phyloP scores from a whole-genome alignment of 2,888 invertebrate genomes.

The Sminthurinus aureus region DNA sequence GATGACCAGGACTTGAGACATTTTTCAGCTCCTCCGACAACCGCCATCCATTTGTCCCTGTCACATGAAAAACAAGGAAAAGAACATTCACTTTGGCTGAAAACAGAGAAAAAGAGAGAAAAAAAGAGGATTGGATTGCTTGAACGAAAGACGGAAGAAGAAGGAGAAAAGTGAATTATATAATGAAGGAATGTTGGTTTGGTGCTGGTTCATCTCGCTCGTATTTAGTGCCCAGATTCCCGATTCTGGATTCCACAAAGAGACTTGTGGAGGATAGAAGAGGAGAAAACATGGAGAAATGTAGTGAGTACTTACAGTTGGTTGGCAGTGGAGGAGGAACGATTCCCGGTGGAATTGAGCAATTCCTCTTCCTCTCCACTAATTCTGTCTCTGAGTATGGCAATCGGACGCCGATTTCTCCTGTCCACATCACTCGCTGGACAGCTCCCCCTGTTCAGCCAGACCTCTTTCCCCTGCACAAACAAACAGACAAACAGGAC shows the following conservation, averaged over 20 bases:
- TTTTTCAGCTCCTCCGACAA: neutral
- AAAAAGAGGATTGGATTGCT: neutral
- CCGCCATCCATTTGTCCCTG: neutral
- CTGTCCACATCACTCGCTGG: neutral
- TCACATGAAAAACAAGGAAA: neutral
- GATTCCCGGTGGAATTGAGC: neutral
- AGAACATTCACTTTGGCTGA: neutral
- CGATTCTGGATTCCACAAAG: no score
- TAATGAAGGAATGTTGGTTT: no score
- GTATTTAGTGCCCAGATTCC: no score
- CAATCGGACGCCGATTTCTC: neutral
- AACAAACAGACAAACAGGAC: neutral
- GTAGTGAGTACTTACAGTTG: neutral
- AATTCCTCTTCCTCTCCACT: neutral
- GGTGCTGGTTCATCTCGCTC: no score
- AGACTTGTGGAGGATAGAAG: neutral
- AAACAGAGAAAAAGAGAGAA: neutral
- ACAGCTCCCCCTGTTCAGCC: neutral
- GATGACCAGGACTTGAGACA: neutral
- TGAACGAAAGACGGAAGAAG: no score
- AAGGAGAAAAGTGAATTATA: neutral
- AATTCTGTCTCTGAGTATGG: neutral
- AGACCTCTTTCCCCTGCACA: neutral
- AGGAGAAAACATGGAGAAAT: neutral
- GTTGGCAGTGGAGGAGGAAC: neutral